These are phyloP conservation scores for Parazoanthus atlanticus DNA, from an alignment of 92 coral and sea anemone species.

Conservation along the genomic window DNA sequence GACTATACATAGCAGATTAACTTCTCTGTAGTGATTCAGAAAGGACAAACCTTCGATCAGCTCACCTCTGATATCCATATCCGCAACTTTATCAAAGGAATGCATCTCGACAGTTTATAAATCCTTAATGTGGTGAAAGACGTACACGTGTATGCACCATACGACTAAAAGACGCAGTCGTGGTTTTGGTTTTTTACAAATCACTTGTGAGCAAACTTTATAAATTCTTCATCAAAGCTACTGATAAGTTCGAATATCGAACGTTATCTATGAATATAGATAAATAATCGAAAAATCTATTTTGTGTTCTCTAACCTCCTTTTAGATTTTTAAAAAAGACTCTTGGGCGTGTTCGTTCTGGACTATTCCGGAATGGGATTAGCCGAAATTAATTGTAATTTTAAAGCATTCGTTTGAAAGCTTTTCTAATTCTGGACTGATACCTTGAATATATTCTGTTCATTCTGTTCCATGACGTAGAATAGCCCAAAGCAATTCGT, in stretches of 20 bases:
- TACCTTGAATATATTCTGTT: too few species aligned
- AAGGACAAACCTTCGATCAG: not conserved
- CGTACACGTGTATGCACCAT: not conserved
- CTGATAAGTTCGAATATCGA: conserved; percentile 9
- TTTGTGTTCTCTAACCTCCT: not conserved
- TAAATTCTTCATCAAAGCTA: conserved; percentile 16
- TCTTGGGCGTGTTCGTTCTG: not conserved
- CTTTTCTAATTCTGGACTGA: too few species aligned
- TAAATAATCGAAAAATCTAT: not conserved
- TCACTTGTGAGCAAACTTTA: not conserved
- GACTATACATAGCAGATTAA: not conserved
- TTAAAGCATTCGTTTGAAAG: too few species aligned
- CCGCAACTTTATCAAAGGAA: not conserved
- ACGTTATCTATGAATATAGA: not conserved
- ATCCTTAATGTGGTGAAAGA: not conserved
- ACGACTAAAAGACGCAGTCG: not conserved
- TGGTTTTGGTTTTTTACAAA: not conserved
- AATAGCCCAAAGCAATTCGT: too few species aligned
- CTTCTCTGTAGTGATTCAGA: not conserved
- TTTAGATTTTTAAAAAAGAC: not conserved
- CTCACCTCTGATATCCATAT: not conserved
- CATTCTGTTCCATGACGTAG: too few species aligned
- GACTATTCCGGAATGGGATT: too few species aligned
- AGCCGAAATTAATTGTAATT: too few species aligned
- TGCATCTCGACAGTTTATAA: not conserved